Evolutionary conservation across 2,888 invertebrate species (phyloP), one percentile per base, ranked within the genome.

Genomic region (Synanthedon myopaeformis): DNA sequence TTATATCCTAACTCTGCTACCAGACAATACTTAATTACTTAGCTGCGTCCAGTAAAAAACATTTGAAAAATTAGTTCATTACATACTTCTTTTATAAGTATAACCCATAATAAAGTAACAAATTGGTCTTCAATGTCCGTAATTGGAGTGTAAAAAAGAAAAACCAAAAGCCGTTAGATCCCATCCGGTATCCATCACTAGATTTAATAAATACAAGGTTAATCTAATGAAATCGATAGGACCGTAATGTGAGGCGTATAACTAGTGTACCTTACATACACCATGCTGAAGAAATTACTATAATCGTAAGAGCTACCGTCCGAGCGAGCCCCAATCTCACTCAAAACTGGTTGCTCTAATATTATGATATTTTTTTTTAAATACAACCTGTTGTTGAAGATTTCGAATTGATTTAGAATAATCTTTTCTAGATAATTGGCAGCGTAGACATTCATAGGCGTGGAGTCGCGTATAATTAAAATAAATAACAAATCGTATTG

Each of bases 201-300:
- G 70, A 73, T 75, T 76, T 74, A 74, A 79, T 78, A 74, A 75
- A 74, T 72, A 74, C 67, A 72, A 70, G 67, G 74, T 69, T 70
- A 73, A 23, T 74, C 67, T 82, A 82, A 82, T 81, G 80, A 80
- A 82, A 82, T 82, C 82, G 82, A 83, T 82, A 81, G 74, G 71
- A 70, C 70, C 76, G 73, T 73, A 75, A 74, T 71, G 69, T 70
- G 69, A 66, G 67, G 74, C 72, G 76, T 78, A 79, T 80, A 75
- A 72, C 72, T 67, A 70, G 64, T 62, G 61, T 58, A 65, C n/a
- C n/a, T n/a, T n/a, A n/a, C 62, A 62, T 67, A 65, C 62, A 62
- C 67, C 66, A 65, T 61, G 66, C 62, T 59, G 60, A 61, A 61
- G 70, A 79, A 75, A 82, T 82, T 79, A 82, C 81, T 79, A 74